Conservation (phyloP, 2,888 invertebrate genomes). For the Lymantria dispar region DNA sequence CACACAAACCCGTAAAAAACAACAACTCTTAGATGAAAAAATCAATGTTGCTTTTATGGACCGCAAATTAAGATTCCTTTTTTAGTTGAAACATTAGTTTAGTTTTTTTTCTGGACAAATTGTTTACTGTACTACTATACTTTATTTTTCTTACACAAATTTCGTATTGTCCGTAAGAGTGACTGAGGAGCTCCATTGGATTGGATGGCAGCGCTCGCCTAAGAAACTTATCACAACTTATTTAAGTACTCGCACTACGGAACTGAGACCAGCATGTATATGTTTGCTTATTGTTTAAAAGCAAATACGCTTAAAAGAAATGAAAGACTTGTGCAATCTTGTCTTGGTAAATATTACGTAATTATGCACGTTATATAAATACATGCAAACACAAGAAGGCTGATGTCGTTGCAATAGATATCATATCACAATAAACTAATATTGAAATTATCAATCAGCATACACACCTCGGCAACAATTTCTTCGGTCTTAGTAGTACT, state of each 20-base stretch:
- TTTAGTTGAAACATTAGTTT: no score
- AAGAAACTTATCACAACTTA: no score
- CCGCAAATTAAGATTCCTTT: slow-evolving; percentile 30
- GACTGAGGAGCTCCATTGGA: no score
- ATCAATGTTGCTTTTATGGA: slow-evolving; percentile 25
- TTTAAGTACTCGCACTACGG: background rate
- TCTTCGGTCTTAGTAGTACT: background rate
- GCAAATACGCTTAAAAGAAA: background rate
- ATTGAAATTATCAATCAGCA: slow-evolving; percentile 20
- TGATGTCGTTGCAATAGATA: slow-evolving; percentile 34
- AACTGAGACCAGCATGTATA: no score
- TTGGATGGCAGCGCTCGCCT: no score
- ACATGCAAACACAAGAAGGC: slow-evolving; percentile 16
- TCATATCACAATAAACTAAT: slow-evolving; percentile 32
- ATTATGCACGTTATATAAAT: background rate
- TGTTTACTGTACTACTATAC: no score
- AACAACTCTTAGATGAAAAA: slow-evolving; percentile 24
- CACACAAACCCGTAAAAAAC: slow-evolving; percentile 12
- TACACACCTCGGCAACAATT: background rate
- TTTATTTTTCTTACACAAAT: no score
- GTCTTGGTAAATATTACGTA: background rate
- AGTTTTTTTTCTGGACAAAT: no score
- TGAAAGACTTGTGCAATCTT: background rate
- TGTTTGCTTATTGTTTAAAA: background rate
- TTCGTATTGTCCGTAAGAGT: no score